A percentile compares a stretch with the other conserved stretches of the same genome.
Conservation (phyloP, 30 jellyfish, hydroid and myxozoan species). For the Aurelia sp. region DNA sequence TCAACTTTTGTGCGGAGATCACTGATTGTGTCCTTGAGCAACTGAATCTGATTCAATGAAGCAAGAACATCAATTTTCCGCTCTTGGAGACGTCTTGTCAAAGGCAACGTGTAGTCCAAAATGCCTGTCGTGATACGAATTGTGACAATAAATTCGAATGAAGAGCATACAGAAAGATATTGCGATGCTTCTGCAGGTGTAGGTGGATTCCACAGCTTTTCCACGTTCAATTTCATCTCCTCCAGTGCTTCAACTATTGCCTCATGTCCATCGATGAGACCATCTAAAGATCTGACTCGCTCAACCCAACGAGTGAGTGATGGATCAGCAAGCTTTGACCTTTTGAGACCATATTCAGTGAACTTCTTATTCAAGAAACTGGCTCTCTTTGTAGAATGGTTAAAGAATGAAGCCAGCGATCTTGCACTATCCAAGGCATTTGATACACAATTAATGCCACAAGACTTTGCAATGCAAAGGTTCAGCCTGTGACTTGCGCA, state of each 20-base stretch:
- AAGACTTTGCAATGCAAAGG: conserved; percentile 48
- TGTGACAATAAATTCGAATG: conserved; percentile 13
- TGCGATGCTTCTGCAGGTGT: conserved; percentile 38
- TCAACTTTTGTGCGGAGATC: conserved; percentile 8
- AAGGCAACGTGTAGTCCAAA: conserved; percentile 16
- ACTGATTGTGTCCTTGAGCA: neutral
- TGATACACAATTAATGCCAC: neutral
- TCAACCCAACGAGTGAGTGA: conserved; percentile 57
- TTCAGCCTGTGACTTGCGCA: conserved; percentile 49
- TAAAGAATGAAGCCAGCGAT: conserved; percentile 16
- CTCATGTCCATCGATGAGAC: conserved; percentile 22
- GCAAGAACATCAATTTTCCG: conserved; percentile 8
- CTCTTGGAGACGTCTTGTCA: conserved; percentile 35
- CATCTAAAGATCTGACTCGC: conserved; percentile 44
- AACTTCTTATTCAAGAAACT: conserved; percentile 3
- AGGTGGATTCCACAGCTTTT: conserved; percentile 5
- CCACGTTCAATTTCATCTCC: conserved; percentile 23
- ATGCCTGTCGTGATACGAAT: neutral
- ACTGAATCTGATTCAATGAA: conserved; percentile 6
- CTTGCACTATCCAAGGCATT: conserved; percentile 22
- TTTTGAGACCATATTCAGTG: conserved; percentile 3
- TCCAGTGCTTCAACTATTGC: conserved; percentile 48
- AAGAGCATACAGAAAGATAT: conserved; percentile 17
- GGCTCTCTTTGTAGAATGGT: conserved; percentile 34
- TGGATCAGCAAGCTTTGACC: conserved; percentile 39